Evolutionary conservation across 2,113 vertebrate species (phyloP), one percentile per base, ranked within the genome.

Genomic region (Neopipo cinnamomea): DNA sequence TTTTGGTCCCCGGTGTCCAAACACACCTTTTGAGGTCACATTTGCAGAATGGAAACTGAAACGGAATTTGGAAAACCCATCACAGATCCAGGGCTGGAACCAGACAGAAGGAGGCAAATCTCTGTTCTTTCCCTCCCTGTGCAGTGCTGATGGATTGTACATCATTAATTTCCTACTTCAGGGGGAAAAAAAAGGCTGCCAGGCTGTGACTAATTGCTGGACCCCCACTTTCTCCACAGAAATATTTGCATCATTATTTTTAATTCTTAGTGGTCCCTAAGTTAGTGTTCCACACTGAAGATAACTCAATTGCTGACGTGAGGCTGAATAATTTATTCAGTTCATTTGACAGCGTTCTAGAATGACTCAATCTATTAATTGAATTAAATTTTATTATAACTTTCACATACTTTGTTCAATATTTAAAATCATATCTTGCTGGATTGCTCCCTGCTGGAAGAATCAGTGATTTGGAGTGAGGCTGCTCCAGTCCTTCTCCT

Each of bases 311-410:
- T 71, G 73, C 71, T 91, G 91, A 88, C 3, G 6, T 81, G 79
- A 74, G 72, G 52, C 52, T 91, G 88, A 88, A 86, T 92, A 85
- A 79, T 94, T 91, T 49, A 88, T 87, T 80, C 91, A 80, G 63
- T 66, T 93, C 72, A 67, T 90, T 68, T 91, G 86, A 83, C 91
- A 78, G 62, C 12, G 14, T 74, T 89, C 74, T 93, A 49, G 53
- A 93, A 72, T 96, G 77, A 97, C 66, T 96, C 88, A 75, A 72
- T 90, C 63, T 92, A 42, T 70, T 96, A 62, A 95, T 94, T 91
- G 95, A 87, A 89, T 85, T 89, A 68, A 67, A 13, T 87, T 92
- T 84, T 89, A 52, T 89, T 74, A 71, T 47, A 92, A 89, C 81
- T 96, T 96, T 75, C 74, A 92, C 85, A 85, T 61, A 82, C 75